Conservation (phyloP, 2,888 invertebrate species). For the Prionchulus punctatus region DNA sequence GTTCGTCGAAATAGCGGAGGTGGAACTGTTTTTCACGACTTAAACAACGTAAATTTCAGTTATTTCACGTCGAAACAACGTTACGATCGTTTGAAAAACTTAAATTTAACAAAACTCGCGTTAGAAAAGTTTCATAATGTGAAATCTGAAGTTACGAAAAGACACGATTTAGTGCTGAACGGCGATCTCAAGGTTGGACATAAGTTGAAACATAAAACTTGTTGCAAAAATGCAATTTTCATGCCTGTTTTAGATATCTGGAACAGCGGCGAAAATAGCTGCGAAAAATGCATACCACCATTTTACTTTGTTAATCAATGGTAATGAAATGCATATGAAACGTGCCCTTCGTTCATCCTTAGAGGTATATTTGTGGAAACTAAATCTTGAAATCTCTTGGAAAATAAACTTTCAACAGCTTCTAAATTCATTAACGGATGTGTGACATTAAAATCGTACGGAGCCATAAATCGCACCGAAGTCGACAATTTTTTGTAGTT, state of each 20-base stretch:
- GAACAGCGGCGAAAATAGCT: slow-evolving; percentile 81
- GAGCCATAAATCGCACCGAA: too few relatives aligned
- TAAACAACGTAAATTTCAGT: slow-evolving; percentile 76
- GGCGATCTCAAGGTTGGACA: slow-evolving; percentile 17
- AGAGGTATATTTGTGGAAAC: too few relatives aligned
- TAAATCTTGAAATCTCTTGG: too few relatives aligned
- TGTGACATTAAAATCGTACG: too few relatives aligned
- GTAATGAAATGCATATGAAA: slow-evolving; percentile 31
- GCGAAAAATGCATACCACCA: slow-evolving; percentile 84
- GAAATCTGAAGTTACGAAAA: slow-evolving; percentile 54
- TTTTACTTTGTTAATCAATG: slow-evolving; percentile 77
- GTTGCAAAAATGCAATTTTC: too few relatives aligned
- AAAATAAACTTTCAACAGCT: too few relatives aligned
- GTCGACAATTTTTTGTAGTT: neutral
- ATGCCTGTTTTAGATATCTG: slow-evolving; percentile 55
- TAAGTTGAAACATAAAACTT: too few relatives aligned
- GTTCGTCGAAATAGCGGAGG: slow-evolving; percentile 75
- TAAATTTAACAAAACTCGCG: slow-evolving; percentile 43
- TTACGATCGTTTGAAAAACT: slow-evolving; percentile 69
- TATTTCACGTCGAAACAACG: slow-evolving; percentile 67
- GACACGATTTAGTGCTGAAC: slow-evolving; percentile 53
- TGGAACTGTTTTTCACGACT: slow-evolving; percentile 88
- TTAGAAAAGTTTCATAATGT: slow-evolving; percentile 6
- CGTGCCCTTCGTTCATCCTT: slow-evolving; percentile 16
- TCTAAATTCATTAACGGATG: too few relatives aligned